Evolutionary conservation across 2,888 invertebrate genomes (phyloP), one percentile per base, ranked within the genome.

Genomic region (Lasioglossum villosulum): DNA sequence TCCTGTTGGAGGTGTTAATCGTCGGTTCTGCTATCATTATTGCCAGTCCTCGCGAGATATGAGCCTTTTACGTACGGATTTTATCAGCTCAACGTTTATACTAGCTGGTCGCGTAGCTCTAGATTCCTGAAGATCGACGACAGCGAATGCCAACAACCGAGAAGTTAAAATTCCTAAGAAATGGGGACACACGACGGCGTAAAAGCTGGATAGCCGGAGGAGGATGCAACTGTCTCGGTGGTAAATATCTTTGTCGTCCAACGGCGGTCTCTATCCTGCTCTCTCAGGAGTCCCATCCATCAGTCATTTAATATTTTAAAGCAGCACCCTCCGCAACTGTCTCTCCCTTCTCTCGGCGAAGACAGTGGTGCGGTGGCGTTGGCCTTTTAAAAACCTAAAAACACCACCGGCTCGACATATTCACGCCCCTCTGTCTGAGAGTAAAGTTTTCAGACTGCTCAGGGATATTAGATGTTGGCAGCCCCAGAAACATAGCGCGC

Each of bases 281-380:
- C 93, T 92, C 93, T 91, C 91, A 90, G 92, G 93, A 94, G 93
- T 86, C 93, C 93, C 94, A 94, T 94, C 94, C 94, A 94, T 94
- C 94, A 94, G 94, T 94, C 94, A 94, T 94, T 94, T 93, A 94
- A 94, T 94, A 94, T 94, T 94, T 94, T 93, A 94, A 93, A 93
- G 93, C 91, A 91, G 87, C 92, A 85, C 89, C 89, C 89, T 85
- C 90, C 90, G 89, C 90, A 85, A 87, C 76, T 70, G 80, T 85
- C 74, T 84, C 86, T 59, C 77, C 81, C 48, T 82, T 80, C 84
- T 83, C 42, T 52, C 72, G 63, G 75, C 70, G 52, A 71, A 45
- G 78, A 79, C 76, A 68, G 84, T 87, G 86, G 86, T 88, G 45
- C 16, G 86, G 75, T 45, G 30, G 52, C 85, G 87, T 84, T 90